Percentiles rank a stretch among this genome's conserved stretches.
Conservation (phyloP, 2,113 vertebrate genomes). For the Apteryx mantelli region DNA sequence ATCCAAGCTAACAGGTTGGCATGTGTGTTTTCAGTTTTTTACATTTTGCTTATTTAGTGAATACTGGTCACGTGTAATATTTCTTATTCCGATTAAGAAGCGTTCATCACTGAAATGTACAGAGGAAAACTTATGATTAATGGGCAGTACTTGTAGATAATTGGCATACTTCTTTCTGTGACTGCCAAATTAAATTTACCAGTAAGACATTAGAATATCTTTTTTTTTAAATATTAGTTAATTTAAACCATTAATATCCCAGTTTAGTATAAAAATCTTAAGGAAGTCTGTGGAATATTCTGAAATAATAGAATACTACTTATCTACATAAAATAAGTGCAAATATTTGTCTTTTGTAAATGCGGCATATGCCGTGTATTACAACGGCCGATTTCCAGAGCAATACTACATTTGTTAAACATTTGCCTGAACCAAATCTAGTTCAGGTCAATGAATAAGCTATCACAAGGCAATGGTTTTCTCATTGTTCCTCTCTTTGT, state of each 20-base stretch:
- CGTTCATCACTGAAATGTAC: background rate
- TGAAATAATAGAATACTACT: background rate
- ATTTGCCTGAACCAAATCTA: background rate
- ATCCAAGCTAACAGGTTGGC: background rate
- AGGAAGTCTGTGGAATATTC: background rate
- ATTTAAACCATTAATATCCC: background rate
- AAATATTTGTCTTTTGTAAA: background rate
- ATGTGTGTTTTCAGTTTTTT: background rate
- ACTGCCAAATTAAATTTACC: background rate
- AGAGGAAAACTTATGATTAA: background rate
- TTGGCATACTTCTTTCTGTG: background rate
- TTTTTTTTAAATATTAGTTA: background rate
- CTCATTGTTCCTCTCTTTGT: background rate
- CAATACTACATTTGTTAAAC: background rate
- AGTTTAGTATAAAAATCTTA: background rate
- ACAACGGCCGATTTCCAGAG: background rate
- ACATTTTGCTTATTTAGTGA: background rate
- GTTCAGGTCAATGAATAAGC: background rate
- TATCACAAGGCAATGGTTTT: rapidly evolving
- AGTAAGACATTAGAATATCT: background rate
- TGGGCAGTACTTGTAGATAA: background rate
- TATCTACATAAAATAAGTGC: background rate
- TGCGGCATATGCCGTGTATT: background rate
- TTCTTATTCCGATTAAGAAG: background rate
- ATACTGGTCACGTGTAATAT: background rate